Evolutionary conservation across 2,888 invertebrate species (phyloP).

Genomic region (Sipunculus nudus): DNA sequence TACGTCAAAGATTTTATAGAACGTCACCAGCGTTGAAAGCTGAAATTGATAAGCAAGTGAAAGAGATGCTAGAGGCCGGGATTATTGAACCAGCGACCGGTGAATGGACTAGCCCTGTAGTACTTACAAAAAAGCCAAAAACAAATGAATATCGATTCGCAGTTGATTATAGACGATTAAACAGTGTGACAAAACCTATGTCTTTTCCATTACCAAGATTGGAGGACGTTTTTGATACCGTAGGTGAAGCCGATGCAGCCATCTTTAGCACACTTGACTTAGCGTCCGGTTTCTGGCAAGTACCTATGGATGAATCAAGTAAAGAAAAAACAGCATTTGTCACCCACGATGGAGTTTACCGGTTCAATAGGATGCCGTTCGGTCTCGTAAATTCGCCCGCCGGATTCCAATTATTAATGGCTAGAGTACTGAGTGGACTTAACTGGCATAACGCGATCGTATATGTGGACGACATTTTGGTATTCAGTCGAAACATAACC

Average conservation of each 20-base stretch:
- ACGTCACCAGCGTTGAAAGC: no score
- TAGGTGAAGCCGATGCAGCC: neutral
- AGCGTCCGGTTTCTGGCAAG: conserved; percentile 1
- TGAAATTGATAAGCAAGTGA: no score
- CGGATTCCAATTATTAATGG: neutral
- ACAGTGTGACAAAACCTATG: neutral
- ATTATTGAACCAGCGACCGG: no score
- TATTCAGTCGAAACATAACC: neutral
- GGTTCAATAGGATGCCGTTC: neutral
- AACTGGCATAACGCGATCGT: neutral
- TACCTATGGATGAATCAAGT: neutral
- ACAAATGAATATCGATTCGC: conserved; percentile 4
- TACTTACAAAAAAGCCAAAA: no score
- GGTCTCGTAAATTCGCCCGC: neutral
- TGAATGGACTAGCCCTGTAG: no score
- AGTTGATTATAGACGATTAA: conserved; percentile 4
- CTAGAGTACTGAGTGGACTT: neutral
- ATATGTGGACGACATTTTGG: conserved; percentile 5
- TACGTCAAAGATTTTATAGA: no score
- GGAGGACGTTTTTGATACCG: neutral
- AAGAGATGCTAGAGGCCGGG: no score
- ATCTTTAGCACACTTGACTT: neutral
- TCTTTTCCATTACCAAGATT: neutral
- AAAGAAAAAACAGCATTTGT: neutral
- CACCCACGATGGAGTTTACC: neutral